Percentiles rank a stretch among this genome's conserved stretches.
These are phyloP conservation scores for Acrocephalus arundinaceus DNA, from an alignment of 2,113 vertebrate genomes.

Conservation along the genomic window DNA sequence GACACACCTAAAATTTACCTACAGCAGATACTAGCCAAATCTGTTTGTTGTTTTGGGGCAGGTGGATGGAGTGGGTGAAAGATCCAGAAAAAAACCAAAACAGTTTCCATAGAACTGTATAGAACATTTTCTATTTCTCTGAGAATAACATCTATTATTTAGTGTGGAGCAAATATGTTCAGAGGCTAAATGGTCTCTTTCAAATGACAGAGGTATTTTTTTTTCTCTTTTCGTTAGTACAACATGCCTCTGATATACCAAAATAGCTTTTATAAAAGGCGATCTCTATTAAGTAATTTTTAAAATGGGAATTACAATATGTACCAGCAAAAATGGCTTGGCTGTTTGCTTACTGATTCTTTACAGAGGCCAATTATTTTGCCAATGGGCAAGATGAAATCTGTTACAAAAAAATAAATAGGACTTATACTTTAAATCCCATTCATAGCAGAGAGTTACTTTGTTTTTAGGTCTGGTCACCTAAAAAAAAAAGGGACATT, in stretches of 20 bases:
- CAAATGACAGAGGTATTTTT: slow-evolving; percentile 6
- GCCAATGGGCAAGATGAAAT: slow-evolving; percentile 5
- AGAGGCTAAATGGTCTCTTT: slow-evolving; percentile 36
- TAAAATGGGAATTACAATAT: slow-evolving; percentile 16
- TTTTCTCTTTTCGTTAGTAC: not conserved
- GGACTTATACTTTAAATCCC: not conserved
- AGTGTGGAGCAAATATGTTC: slow-evolving; percentile 29
- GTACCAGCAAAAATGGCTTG: slow-evolving; percentile 32
- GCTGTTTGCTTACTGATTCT: slow-evolving; percentile 43
- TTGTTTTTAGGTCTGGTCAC: not conserved
- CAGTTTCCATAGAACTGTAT: not conserved
- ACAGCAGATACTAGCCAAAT: not conserved
- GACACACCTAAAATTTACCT: slow-evolving; percentile 36
- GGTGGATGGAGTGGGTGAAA: not conserved
- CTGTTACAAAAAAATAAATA: not conserved
- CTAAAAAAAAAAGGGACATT: not conserved
- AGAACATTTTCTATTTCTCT: slow-evolving; percentile 2
- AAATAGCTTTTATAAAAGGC: slow-evolving; percentile 30
- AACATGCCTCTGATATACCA: slow-evolving; percentile 12
- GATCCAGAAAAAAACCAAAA: slow-evolving; percentile 7
- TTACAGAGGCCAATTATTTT: slow-evolving; percentile 34
- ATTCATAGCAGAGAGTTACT: not conserved
- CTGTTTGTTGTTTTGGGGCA: not conserved
- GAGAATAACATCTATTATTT: slow-evolving; percentile 49
- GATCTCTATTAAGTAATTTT: slow-evolving; percentile 39